Conservation (phyloP, 2,888 invertebrate genomes). For the Anaspis maculata region DNA sequence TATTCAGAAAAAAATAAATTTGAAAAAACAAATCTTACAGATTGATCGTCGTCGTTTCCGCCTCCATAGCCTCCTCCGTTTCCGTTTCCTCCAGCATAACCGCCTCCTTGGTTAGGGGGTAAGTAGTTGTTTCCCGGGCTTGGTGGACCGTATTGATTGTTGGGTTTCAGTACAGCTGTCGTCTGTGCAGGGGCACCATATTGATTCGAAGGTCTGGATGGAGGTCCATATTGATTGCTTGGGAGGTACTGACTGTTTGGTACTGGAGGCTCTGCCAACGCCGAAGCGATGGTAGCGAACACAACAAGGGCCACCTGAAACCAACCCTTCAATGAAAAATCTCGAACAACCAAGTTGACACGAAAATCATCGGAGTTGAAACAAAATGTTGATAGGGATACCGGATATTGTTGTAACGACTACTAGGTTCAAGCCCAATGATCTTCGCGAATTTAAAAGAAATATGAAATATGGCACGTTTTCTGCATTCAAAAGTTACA, state of each 20-base stretch:
- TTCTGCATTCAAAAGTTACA: too few relatives aligned
- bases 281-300: conserved; percentile 26
- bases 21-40: conserved; percentile 25
- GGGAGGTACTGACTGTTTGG: conserved; percentile 36
- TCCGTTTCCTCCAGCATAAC: too few relatives aligned
- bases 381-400: too few relatives aligned
- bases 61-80: conserved; percentile 17
- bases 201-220: conserved; percentile 18
- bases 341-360: conserved; percentile 10
- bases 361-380: too few relatives aligned
- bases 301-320: conserved; percentile 27
- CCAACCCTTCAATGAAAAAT: conserved; percentile 2
- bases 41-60: conserved; percentile 29
- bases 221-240: conserved; percentile 31
- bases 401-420: too few relatives aligned
- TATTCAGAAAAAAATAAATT: too few relatives aligned
- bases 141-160: conserved; percentile 20
- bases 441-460: too few relatives aligned
- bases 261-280: conserved; percentile 37
- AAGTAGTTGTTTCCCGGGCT: conserved; percentile 25
- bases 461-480: too few relatives aligned
- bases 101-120: conserved; percentile 20
- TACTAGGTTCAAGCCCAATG: too few relatives aligned
- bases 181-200: conserved; percentile 25
- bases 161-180: background rate